Evolutionary conservation across 2,113 vertebrate genomes (phyloP), one percentile per base, ranked within the genome.

Genomic region (Callipepla squamata): DNA sequence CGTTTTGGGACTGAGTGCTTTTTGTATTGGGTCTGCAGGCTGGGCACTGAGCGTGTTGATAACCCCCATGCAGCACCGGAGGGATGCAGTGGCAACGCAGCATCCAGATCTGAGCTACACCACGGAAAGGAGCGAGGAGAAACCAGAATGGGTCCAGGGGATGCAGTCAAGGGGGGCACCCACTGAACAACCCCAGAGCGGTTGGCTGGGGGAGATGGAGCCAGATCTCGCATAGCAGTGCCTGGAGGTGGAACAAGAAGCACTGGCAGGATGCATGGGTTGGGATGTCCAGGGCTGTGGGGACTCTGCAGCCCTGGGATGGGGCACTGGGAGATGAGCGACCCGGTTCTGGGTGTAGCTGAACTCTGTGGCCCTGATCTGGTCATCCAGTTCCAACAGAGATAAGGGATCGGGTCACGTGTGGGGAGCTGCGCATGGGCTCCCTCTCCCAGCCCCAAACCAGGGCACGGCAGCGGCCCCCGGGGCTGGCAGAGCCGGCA

Each of bases 371-470:
- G 50, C 13, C 50, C 50, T 26, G 50, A 51, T 26, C 13, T 53
- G 51, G 26, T 30, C 26, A 28, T 30, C 26, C 19, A 16, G 48
- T 45, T 34, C 44, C 40, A 50, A 45, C 4, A 6, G 23, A 30
- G 23, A 73, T 55, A 32, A 26, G 40, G 78, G 36, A 53, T 9
- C 11, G 65, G 9, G 44, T 13, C 57, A 0, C 28, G 3, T 3
- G 2, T 3, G 1, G 11, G 2, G 18, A 11, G 7, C 48, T 50
- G 32, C 5, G 8, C 7, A 26, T 67, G 4, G 3, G 13, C 7
- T 51, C 23, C 53, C 53, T 80, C 22, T 85, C 68, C 34, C 53
- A 66, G 1, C 61, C 36, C 47, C 66, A 74, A 90, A 80, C 6
- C 66, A 76, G 88, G 65, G 45, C 87, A 90, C 3, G 1, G 44